Evolutionary conservation across 2,797 vertebrate species (phyloP).

Genomic region (Psittacula derbiana): DNA sequence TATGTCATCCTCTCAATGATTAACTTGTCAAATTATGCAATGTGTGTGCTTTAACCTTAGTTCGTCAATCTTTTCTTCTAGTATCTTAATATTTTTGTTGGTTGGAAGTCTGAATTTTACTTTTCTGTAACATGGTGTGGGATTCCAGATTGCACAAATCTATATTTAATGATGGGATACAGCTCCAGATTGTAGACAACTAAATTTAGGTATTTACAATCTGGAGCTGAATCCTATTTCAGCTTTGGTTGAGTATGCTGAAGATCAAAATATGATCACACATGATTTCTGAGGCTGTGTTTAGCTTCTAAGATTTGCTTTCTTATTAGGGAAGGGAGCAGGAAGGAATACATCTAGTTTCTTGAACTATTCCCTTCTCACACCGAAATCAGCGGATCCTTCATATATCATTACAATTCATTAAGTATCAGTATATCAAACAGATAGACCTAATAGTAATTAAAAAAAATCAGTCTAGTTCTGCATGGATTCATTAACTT

Average conservation of each 20-base stretch:
- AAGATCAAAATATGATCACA: background rate
- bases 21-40: background rate
- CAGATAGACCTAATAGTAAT: background rate
- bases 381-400: background rate
- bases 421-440: background rate
- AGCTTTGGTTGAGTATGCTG: background rate
- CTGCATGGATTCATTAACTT: background rate
- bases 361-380: background rate
- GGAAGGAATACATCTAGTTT: background rate
- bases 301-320: background rate
- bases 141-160: background rate
- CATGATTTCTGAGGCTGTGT: background rate
- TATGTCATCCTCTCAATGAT: background rate
- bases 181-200: background rate
- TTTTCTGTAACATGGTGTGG: background rate
- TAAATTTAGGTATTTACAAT: conserved; percentile 13
- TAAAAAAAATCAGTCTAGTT: background rate
- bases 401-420: background rate
- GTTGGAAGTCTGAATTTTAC: background rate
- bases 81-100: background rate
- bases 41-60: background rate
- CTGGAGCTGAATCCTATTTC: background rate
- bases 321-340: background rate
- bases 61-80: background rate
- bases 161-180: background rate